phyloP scores from a whole-genome alignment of 2,113 vertebrate species.

The Tetrao urogallus region DNA sequence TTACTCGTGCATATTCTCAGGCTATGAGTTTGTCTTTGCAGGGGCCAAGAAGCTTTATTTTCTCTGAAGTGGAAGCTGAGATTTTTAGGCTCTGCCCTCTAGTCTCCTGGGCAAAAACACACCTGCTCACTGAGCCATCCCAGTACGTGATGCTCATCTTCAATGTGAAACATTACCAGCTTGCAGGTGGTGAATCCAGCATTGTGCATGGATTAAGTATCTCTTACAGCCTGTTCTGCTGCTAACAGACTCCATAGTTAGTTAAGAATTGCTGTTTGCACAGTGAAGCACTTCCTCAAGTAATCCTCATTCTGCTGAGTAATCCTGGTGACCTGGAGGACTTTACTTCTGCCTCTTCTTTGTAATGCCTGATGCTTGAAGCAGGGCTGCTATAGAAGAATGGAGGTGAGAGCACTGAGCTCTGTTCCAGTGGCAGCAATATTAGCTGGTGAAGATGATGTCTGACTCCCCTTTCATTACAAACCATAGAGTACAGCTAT shows the following conservation, averaged over 20 bases:
- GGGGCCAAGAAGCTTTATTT: not conserved
- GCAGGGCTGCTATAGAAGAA: not conserved
- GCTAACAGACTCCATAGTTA: not conserved
- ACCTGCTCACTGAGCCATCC: not conserved
- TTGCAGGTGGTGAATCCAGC: not conserved
- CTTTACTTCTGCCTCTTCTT: not conserved
- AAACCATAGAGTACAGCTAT: not conserved
- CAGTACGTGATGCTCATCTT: not conserved
- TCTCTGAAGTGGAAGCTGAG: not conserved
- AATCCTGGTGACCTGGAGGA: not conserved
- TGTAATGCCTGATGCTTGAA: not conserved
- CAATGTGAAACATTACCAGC: fast-evolving
- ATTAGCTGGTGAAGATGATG: slow-evolving; percentile 5
- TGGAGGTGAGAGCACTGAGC: slow-evolving; percentile 8
- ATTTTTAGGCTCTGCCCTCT: not conserved
- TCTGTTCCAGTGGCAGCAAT: not conserved
- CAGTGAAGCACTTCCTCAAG: not conserved
- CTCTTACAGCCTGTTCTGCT: not conserved
- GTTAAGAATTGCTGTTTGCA: slow-evolving; percentile 12
- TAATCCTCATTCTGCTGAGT: slow-evolving; percentile 24
- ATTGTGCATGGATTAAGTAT: not conserved
- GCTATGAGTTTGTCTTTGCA: not conserved
- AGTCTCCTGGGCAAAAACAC: not conserved
- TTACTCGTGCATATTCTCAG: not conserved
- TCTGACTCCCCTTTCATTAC: not conserved